phyloP scores from a whole-genome alignment of 2,113 vertebrate genomes.

The Vidua macroura region DNA sequence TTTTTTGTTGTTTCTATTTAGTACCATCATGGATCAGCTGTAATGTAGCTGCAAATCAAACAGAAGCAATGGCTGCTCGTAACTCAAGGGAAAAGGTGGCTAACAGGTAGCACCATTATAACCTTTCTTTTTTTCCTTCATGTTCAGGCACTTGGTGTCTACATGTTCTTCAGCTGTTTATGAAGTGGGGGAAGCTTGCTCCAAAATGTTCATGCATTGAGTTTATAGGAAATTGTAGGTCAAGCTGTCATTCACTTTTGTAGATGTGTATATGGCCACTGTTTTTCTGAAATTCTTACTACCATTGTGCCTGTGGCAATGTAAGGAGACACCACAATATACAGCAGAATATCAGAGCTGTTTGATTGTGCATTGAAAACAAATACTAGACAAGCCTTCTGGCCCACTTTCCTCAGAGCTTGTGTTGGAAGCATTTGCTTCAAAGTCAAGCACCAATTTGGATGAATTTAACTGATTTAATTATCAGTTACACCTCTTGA shows the following conservation, averaged over 20 bases:
- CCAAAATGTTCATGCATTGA: neutral
- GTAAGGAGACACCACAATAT: neutral
- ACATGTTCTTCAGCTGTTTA: neutral
- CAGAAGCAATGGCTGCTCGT: slow-evolving; percentile 58
- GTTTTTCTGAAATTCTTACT: neutral
- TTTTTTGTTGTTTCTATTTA: slow-evolving; percentile 59
- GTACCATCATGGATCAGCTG: slow-evolving; percentile 81
- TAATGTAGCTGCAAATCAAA: slow-evolving; percentile 17
- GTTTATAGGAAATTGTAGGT: neutral
- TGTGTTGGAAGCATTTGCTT: neutral
- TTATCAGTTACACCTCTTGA: neutral
- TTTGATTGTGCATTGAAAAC: neutral
- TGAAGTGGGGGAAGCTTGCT: neutral
- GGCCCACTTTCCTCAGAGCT: neutral
- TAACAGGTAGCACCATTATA: slow-evolving; percentile 77
- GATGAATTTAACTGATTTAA: neutral
- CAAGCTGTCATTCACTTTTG: neutral
- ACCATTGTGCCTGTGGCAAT: neutral
- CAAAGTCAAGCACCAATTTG: neutral
- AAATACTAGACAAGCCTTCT: neutral
- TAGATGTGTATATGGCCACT: neutral
- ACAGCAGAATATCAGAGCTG: neutral
- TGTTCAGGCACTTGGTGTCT: neutral
- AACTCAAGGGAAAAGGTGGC: slow-evolving; percentile 78
- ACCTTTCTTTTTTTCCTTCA: neutral